Evolutionary conservation across 64 coral and sea anemone genomes (phyloP).

Genomic region (Dendronephthya gigantea): DNA sequence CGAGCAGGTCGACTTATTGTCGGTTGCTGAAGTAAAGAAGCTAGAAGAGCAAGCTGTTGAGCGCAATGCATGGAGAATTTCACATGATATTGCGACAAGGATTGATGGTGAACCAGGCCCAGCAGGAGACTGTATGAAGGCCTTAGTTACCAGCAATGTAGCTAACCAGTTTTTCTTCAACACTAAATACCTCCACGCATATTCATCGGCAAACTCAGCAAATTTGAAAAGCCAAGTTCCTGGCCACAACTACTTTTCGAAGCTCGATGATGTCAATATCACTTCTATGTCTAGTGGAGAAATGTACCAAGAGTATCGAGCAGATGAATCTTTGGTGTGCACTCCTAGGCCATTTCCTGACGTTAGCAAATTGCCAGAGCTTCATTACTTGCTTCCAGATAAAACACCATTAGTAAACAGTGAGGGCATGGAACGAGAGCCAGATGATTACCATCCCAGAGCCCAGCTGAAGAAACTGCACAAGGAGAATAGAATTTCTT

Average conservation of each 20-base stretch:
- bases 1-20: slow-evolving; percentile 1
- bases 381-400: slow-evolving; percentile 14
- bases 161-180: slow-evolving; percentile 7
- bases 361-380: slow-evolving; percentile 10
- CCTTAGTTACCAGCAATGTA: background rate
- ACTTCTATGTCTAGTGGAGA: background rate
- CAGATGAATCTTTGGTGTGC: background rate
- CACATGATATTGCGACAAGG: background rate
- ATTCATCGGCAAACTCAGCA: slow-evolving; percentile 9
- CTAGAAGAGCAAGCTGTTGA: slow-evolving; percentile 20
- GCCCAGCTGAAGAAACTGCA: slow-evolving; percentile 16
- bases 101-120: slow-evolving; percentile 11
- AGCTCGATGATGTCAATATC: background rate
- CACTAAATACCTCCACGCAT: slow-evolving; percentile 6
- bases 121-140: no score
- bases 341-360: slow-evolving; percentile 13
- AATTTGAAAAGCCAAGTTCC: slow-evolving; percentile 12
- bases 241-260: slow-evolving; percentile 25
- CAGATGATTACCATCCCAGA: slow-evolving; percentile 23
- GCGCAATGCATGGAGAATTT: slow-evolving; percentile 9
- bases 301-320: slow-evolving; percentile 28
- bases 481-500: background rate
- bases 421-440: background rate
- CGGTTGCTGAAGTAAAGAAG: slow-evolving; percentile 20
- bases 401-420: slow-evolving; percentile 8